phyloP scores from a whole-genome alignment of 2,797 vertebrate genomes.

The Chelonia mydas region DNA sequence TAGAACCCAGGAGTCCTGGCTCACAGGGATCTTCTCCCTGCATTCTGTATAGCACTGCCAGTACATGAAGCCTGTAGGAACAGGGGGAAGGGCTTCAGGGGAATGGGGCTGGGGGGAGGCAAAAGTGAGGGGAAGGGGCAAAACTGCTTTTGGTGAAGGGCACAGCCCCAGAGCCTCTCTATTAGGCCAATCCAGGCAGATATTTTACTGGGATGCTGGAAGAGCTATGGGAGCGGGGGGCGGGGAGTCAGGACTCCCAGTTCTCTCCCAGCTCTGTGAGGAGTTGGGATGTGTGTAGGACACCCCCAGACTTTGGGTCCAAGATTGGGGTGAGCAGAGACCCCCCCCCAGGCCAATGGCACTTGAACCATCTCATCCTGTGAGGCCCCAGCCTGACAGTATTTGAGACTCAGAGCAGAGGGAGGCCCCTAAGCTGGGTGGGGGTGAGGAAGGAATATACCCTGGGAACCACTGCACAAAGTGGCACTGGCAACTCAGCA shows the following conservation, averaged over 20 bases:
- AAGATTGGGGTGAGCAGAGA: not conserved
- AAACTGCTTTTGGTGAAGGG: not conserved
- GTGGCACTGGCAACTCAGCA: not conserved
- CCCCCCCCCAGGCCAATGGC: not conserved
- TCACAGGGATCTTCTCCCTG: not conserved
- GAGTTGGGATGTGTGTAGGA: not conserved
- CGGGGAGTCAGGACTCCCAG: not conserved
- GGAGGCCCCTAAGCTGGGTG: not conserved
- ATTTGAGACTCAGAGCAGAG: not conserved
- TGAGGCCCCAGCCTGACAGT: not conserved
- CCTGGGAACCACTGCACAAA: not conserved
- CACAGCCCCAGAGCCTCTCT: not conserved
- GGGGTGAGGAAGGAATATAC: not conserved
- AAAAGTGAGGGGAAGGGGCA: not conserved
- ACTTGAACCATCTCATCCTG: not conserved
- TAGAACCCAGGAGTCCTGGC: not conserved
- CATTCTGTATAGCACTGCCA: not conserved
- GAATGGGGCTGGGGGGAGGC: not conserved
- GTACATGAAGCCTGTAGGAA: not conserved
- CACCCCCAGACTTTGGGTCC: not conserved
- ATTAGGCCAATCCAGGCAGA: not conserved
- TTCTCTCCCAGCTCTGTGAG: not conserved
- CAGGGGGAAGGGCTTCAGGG: not conserved
- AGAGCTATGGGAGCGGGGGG: not conserved
- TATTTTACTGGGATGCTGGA: not conserved